Evolutionary conservation across 2,888 invertebrate genomes (phyloP).

Genomic region (Suillia variegata): DNA sequence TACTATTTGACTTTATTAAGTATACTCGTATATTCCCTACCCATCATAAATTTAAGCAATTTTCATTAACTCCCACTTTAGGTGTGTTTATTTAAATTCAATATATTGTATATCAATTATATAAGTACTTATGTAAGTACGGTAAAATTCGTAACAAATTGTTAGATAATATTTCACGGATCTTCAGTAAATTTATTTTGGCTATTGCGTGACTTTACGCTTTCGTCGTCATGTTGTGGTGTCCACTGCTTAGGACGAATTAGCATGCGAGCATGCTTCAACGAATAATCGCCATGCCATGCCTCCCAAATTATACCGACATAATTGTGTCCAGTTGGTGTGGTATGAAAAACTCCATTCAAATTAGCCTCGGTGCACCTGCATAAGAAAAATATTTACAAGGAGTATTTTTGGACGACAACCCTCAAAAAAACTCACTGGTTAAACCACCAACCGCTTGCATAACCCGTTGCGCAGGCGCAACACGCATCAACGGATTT

Average conservation of each 20-base stretch:
- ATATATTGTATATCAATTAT: no score
- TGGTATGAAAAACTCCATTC: conserved; percentile 63
- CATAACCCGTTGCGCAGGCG: conserved; percentile 65
- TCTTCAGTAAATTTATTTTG: neutral
- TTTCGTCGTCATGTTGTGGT: neutral
- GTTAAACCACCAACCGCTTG: conserved; percentile 69
- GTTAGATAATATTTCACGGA: no score
- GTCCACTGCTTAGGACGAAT: conserved; percentile 40
- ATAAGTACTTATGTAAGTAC: no score
- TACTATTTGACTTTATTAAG: no score
- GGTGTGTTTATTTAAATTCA: no score
- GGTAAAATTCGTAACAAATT: no score
- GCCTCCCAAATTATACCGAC: conserved; percentile 67
- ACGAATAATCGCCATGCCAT: conserved; percentile 66
- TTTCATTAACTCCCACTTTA: no score
- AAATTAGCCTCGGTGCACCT: conserved; percentile 67
- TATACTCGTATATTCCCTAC: no score
- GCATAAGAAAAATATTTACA: conserved; percentile 26
- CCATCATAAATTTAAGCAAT: no score
- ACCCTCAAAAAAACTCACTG: conserved; percentile 48
- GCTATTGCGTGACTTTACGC: no score
- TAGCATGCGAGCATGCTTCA: conserved; percentile 64
- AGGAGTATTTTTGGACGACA: neutral
- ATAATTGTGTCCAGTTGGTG: conserved; percentile 61
- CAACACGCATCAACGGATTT: conserved; percentile 63